Evolutionary conservation across 2,113 vertebrate species (phyloP).

Genomic region (Anolis carolinensis): DNA sequence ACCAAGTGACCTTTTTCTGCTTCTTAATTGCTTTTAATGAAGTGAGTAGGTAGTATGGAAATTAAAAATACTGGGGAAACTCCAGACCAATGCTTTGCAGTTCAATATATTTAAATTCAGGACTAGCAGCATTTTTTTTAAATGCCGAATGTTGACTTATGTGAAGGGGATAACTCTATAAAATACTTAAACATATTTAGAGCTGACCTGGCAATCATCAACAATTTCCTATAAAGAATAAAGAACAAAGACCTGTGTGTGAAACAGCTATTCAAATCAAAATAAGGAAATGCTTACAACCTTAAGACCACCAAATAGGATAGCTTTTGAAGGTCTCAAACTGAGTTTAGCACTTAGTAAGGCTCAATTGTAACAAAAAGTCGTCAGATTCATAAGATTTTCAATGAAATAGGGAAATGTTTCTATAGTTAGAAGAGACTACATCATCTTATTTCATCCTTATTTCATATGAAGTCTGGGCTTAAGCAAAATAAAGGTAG

Average conservation of each 20-base stretch:
- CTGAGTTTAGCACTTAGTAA: slow-evolving; percentile 26
- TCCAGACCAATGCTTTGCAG: neutral
- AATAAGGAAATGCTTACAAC: slow-evolving; percentile 12
- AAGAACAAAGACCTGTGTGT: slow-evolving; percentile 45
- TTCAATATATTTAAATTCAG: neutral
- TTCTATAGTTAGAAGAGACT: no score
- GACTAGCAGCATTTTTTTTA: neutral
- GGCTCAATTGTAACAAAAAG: neutral
- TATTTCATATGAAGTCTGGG: neutral
- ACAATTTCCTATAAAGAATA: slow-evolving; percentile 42
- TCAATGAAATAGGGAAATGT: neutral
- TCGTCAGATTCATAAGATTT: neutral
- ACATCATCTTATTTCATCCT: neutral
- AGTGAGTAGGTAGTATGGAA: slow-evolving; percentile 55
- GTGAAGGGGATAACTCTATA: slow-evolving; percentile 43
- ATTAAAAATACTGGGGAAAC: neutral
- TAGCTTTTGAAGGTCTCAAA: neutral
- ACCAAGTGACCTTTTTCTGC: slow-evolving; percentile 64
- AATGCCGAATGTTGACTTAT: neutral
- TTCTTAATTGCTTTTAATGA: slow-evolving; percentile 73
- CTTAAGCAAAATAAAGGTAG: neutral
- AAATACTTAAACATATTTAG: slow-evolving; percentile 47
- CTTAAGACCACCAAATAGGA: slow-evolving; percentile 24
- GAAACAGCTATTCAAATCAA: slow-evolving; percentile 50
- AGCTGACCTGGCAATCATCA: slow-evolving; percentile 52